Percentiles rank a stretch among this genome's conserved stretches.
Conservation (phyloP, 2,888 invertebrate genomes). For the Sturmia bella region DNA sequence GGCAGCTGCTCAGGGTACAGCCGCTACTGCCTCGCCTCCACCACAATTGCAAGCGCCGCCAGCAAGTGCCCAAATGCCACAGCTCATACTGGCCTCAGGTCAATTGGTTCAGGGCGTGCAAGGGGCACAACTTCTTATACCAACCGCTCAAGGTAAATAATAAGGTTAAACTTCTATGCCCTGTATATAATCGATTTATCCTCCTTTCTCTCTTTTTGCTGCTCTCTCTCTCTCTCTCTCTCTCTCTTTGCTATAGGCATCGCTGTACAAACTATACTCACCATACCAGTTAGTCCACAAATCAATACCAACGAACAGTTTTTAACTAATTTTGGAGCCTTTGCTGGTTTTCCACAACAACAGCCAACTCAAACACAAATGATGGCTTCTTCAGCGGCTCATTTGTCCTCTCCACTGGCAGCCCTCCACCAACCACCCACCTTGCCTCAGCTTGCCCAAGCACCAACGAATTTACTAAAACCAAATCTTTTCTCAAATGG, state of each 20-base stretch:
- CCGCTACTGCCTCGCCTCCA: constrained; percentile 81
- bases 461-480: constrained; percentile 88
- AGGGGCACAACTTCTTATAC: constrained; percentile 96
- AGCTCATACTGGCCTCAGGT: constrained; percentile 94
- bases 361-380: constrained; percentile 74
- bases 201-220: no score
- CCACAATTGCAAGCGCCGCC: constrained; percentile 78
- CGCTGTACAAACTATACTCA: constrained; percentile 96
- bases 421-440: constrained; percentile 79
- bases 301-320: constrained; percentile 88
- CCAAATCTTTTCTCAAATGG: constrained; percentile 89
- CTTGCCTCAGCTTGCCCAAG: constrained; percentile 78
- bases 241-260: constrained; percentile 85
- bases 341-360: constrained; percentile 76
- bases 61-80: constrained; percentile 87
- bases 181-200: not conserved
- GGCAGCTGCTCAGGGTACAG: constrained; percentile 75
- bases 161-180: no score
- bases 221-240: not conserved
- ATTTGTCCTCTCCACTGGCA: constrained; percentile 81
- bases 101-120: constrained; percentile 96
- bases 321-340: constrained; percentile 79
- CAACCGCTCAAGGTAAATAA: constrained; percentile 92
- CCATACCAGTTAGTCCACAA: constrained; percentile 94
- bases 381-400: constrained; percentile 68